Evolutionary conservation across 92 coral and sea anemone species (phyloP).

Genomic region (Porites evermanni): DNA sequence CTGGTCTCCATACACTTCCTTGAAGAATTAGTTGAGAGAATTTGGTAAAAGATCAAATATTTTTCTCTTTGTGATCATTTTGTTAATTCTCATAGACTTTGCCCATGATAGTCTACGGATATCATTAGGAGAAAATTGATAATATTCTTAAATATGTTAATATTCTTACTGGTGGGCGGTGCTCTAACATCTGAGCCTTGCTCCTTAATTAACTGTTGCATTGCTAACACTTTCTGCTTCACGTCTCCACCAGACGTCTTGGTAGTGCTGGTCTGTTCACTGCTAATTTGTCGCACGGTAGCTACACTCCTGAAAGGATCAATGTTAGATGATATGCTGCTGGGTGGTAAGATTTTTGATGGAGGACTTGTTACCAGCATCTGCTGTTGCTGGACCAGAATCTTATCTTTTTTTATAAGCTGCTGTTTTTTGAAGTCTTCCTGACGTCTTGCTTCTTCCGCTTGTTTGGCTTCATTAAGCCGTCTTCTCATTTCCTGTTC

Average conservation of each 20-base stretch:
- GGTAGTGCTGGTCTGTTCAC: slow-evolving; percentile 6
- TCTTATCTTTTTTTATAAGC: slow-evolving; percentile 88
- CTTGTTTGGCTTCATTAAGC: slow-evolving; percentile 84
- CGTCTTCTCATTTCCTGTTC: slow-evolving; percentile 94
- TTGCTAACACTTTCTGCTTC: slow-evolving; percentile 69
- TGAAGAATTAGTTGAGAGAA: too few species aligned
- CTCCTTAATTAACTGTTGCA: slow-evolving; percentile 80
- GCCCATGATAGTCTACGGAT: too few species aligned
- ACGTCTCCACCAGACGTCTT: slow-evolving; percentile 69
- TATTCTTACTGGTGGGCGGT: slow-evolving; percentile 20
- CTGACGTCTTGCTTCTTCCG: slow-evolving; percentile 72
- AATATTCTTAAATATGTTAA: too few species aligned
- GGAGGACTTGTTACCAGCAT: slow-evolving; percentile 58
- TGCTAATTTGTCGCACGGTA: slow-evolving; percentile 25
- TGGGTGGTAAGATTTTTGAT: not conserved
- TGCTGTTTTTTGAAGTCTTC: slow-evolving; percentile 79
- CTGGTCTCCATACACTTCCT: too few species aligned
- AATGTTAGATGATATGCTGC: not conserved
- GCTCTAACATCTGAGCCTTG: slow-evolving; percentile 55
- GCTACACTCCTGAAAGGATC: not conserved
- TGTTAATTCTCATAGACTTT: too few species aligned
- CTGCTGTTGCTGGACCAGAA: slow-evolving; percentile 79
- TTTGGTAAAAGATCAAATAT: too few species aligned
- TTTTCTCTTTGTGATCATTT: too few species aligned
- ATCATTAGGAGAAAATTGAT: too few species aligned